Evolutionary conservation across 2,797 vertebrate genomes (phyloP), one percentile per base, ranked within the genome.

Genomic region (Tragopan temminckii): DNA sequence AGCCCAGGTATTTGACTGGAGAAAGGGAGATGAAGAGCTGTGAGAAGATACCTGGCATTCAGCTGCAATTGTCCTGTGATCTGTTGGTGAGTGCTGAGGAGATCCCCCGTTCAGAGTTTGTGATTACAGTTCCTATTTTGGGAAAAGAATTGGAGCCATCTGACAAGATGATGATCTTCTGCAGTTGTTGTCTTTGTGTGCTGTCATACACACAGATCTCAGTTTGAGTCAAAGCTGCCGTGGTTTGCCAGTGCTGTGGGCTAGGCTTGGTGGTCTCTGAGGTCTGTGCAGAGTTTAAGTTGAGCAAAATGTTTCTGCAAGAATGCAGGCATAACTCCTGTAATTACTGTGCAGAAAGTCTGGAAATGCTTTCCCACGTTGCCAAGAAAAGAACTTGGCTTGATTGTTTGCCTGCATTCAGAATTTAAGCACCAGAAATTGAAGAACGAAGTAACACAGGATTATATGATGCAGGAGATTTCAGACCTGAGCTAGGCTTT

Each of bases 31-130:
- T 23, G 36, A 25, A 55, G 23, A 40, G 53, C 5, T 18, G 25
- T 4, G 33, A 40, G 79, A 24, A 52, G 38, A 57, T 52, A 17
- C 63, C 38, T 59, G 63, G 45, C 29, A 11, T 40, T 33, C 19
- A 15, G 35, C 21, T 40, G 29, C 31, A 15, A 2, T 33, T 29
- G 19, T n/a, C 1, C 1, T 11, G 7, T 3, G 31, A 4, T 55
- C 27, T 43, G 31, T 48, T 48, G 24, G 1, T 23, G 64, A 42
- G 45, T 4, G 5, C 58, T 61, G 1, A 1, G 42, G 72, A 64
- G 31, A 58, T 45, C 7, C 7, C 55, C 20, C n/a, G 55, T 38
- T 58, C 48, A 4, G 58, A 36, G 66, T 4, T 4, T 31, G 16
- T 42, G 62, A 8, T 50, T 63, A 21, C 48, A 33, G 53, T 24